These are phyloP conservation scores for Apocrypta bakeri DNA, from an alignment of 1,140 invertebrate genomes.

Conservation along the genomic window DNA sequence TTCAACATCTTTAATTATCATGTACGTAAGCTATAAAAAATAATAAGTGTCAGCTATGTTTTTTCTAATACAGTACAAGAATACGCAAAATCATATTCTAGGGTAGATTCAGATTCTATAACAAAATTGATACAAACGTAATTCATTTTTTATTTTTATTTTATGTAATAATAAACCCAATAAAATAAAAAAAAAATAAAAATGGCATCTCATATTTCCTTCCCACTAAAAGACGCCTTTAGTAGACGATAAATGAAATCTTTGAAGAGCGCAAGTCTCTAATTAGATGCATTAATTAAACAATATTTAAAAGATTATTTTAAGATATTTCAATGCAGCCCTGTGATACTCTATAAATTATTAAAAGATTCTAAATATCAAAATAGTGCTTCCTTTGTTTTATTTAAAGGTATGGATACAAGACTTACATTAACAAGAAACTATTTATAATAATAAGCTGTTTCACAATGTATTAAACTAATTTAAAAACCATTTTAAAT, in stretches of 20 bases:
- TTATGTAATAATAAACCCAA: slow-evolving; percentile 41
- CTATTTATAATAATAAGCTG: neutral
- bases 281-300: neutral
- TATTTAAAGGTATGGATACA: too few species aligned
- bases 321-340: neutral
- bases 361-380: neutral
- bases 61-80: slow-evolving; percentile 21
- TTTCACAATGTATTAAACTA: too few species aligned
- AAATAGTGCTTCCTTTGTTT: too few species aligned
- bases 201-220: neutral
- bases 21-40: slow-evolving; percentile 28
- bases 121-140: slow-evolving; percentile 31
- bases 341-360: neutral
- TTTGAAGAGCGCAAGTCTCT: neutral
- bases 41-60: slow-evolving; percentile 7
- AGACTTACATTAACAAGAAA: too few species aligned
- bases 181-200: slow-evolving; percentile 36
- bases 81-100: slow-evolving; percentile 9
- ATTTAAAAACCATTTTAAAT: too few species aligned
- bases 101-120: neutral
- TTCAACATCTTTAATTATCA: slow-evolving; percentile 32
- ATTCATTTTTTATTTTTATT: slow-evolving; percentile 25
- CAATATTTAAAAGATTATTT: neutral
- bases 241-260: neutral
- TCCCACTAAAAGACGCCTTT: neutral